phyloP scores from a whole-genome alignment of 92 coral and sea anemone species.

The Nematostella vectensis region DNA sequence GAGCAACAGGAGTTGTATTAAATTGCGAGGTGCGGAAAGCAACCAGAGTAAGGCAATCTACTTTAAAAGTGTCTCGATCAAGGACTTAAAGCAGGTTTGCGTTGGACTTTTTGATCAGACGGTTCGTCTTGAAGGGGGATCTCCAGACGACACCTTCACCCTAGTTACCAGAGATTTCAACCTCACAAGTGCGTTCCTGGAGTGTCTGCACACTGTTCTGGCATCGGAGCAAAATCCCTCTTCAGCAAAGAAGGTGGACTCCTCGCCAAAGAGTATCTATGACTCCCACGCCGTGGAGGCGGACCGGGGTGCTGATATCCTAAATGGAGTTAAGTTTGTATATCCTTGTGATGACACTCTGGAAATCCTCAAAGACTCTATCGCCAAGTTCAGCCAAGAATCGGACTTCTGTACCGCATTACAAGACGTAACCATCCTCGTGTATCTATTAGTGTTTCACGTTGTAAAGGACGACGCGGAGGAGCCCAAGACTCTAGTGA shows the following conservation, averaged over 20 bases:
- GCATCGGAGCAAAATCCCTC: slow-evolving; percentile 29
- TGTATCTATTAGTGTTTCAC: slow-evolving; percentile 78
- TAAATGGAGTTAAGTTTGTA: slow-evolving; percentile 64
- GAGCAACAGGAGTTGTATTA: slow-evolving; percentile 57
- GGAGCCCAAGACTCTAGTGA: slow-evolving; percentile 76
- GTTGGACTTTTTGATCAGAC: slow-evolving; percentile 99
- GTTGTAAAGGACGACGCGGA: slow-evolving; percentile 39
- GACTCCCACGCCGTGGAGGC: slow-evolving; percentile 61
- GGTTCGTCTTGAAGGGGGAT: slow-evolving; percentile 73
- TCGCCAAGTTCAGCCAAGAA: slow-evolving; percentile 65
- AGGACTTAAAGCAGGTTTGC: slow-evolving; percentile 74
- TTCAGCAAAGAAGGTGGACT: slow-evolving; percentile 15
- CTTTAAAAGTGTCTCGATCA: slow-evolving; percentile 48
- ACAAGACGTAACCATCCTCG: slow-evolving; percentile 56
- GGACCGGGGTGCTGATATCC: slow-evolving; percentile 33
- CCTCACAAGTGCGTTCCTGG: slow-evolving; percentile 70
- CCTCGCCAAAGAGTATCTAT: slow-evolving; percentile 61
- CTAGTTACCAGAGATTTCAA: slow-evolving; percentile 85
- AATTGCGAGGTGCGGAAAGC: slow-evolving; percentile 35
- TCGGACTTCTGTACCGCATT: slow-evolving; percentile 53
- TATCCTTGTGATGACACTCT: slow-evolving; percentile 86
- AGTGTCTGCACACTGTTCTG: slow-evolving; percentile 61
- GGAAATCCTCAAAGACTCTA: slow-evolving; percentile 73
- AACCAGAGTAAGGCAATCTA: slow-evolving; percentile 45
- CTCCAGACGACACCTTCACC: slow-evolving; percentile 78